Evolutionary conservation across 2,888 invertebrate species (phyloP).

Genomic region (Polylopha cassiicola): DNA sequence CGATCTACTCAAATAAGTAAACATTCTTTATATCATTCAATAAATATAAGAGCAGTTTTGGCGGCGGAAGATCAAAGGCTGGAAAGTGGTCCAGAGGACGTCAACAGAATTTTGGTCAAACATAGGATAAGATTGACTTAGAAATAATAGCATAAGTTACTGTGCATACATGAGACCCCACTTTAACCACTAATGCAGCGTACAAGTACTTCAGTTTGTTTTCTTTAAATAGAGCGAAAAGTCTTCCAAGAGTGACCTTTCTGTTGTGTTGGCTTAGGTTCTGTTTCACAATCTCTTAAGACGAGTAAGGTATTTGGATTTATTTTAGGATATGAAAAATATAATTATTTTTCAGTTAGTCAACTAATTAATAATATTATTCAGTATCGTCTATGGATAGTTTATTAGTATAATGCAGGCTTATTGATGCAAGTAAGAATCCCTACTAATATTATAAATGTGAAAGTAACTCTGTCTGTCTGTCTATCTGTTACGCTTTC

Average conservation of each 20-base stretch:
- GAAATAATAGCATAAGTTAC: constrained; percentile 74
- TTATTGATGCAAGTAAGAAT: too few species aligned
- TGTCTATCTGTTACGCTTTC: too few species aligned
- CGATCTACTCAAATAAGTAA: constrained; percentile 36
- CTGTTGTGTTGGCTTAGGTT: constrained; percentile 17
- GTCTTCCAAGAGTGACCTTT: constrained; percentile 34
- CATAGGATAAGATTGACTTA: constrained; percentile 64
- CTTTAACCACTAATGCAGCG: constrained; percentile 61
- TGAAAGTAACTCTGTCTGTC: too few species aligned
- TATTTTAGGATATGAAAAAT: neutral
- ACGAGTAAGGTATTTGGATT: constrained; percentile 1
- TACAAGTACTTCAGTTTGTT: constrained; percentile 67
- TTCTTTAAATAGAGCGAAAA: constrained; percentile 64
- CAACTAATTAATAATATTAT: too few species aligned
- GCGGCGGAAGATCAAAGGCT: constrained; percentile 67
- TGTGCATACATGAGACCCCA: constrained; percentile 61
- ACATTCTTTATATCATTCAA: constrained; percentile 41
- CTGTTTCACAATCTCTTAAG: constrained; percentile 8
- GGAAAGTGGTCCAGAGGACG: constrained; percentile 43
- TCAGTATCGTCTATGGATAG: too few species aligned
- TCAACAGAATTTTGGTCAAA: constrained; percentile 70
- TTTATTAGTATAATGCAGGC: too few species aligned
- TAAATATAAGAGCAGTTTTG: constrained; percentile 47
- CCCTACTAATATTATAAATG: too few species aligned
- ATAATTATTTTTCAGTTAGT: too few species aligned